Conservation (phyloP, 2,888 invertebrate species). For the Chloroclystis v-ata region DNA sequence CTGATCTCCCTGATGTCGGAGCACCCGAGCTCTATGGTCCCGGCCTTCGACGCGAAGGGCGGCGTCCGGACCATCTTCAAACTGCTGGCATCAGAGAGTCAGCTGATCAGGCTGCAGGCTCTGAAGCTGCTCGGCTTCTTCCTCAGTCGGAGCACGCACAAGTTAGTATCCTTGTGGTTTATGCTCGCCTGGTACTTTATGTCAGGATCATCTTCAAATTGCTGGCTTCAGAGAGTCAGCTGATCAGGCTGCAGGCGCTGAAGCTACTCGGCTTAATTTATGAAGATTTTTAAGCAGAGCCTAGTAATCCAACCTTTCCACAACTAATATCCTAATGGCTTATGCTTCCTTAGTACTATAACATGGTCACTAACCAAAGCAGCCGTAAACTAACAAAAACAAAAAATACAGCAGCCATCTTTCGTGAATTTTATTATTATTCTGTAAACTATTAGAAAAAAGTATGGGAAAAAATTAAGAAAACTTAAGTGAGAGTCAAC, state of each 20-base stretch:
- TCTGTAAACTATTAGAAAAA: too few relatives aligned
- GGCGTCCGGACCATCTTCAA: conserved; percentile 98
- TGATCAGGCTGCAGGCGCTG: too few relatives aligned
- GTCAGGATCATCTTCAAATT: not conserved
- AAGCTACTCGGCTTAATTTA: too few relatives aligned
- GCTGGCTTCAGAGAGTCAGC: not conserved
- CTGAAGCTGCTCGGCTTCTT: conserved; percentile 98
- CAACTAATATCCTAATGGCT: not conserved
- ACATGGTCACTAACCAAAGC: too few relatives aligned
- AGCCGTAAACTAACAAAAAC: too few relatives aligned
- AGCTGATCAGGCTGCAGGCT: conserved; percentile 96
- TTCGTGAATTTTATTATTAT: too few relatives aligned
- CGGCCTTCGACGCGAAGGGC: conserved; percentile 98
- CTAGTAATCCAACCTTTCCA: not conserved
- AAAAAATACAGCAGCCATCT: too few relatives aligned
- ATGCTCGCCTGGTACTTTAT: not conserved
- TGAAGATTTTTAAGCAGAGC: too few relatives aligned
- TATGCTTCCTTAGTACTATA: too few relatives aligned
- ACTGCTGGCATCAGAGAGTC: conserved; percentile 95
- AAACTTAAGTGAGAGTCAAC: too few relatives aligned
- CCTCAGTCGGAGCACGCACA: conserved; percentile 97
- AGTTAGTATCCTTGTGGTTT: conserved; percentile 74
- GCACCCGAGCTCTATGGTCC: conserved; percentile 99
- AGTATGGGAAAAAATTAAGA: too few relatives aligned
- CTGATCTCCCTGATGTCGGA: conserved; percentile 98